These are phyloP conservation scores for Euphydryas editha DNA, from an alignment of 2,888 invertebrate species.

Conservation along the genomic window DNA sequence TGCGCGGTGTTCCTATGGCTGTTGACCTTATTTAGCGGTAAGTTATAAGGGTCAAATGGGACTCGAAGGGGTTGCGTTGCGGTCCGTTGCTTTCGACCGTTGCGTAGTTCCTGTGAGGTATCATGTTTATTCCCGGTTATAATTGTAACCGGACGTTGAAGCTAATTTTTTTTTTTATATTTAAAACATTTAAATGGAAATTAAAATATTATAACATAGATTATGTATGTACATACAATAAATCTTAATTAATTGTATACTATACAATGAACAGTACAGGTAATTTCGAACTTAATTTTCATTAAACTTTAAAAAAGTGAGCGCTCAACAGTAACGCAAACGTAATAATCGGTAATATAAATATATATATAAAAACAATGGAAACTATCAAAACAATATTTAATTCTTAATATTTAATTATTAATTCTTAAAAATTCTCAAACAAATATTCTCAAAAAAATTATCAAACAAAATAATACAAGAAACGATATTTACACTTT, in stretches of 20 bases:
- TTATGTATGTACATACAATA: not conserved
- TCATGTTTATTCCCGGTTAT: slow-evolving; percentile 35
- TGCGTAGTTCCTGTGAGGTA: slow-evolving; percentile 38
- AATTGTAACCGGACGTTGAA: not conserved
- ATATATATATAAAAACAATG: not conserved
- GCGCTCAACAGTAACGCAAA: too few relatives aligned
- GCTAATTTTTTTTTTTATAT: slow-evolving; percentile 3
- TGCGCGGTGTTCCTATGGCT: slow-evolving; percentile 70
- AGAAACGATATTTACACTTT: too few relatives aligned
- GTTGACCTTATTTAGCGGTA: slow-evolving; percentile 75
- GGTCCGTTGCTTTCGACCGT: slow-evolving; percentile 61
- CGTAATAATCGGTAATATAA: too few relatives aligned
- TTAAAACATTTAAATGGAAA: not conserved
- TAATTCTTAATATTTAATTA: too few relatives aligned
- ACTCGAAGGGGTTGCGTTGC: slow-evolving; percentile 56
- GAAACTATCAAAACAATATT: too few relatives aligned
- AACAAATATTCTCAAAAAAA: too few relatives aligned
- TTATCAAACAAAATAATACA: too few relatives aligned
- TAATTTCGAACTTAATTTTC: too few relatives aligned
- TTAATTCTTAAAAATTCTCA: too few relatives aligned
- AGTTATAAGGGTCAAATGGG: slow-evolving; percentile 61
- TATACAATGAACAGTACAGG: too few relatives aligned
- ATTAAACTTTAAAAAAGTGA: too few relatives aligned
- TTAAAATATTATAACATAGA: not conserved
- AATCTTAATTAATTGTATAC: not conserved